Base-by-base conservation (phyloP, 2,797 vertebrate species). In the Mormyrus proboscirostris region DNA sequence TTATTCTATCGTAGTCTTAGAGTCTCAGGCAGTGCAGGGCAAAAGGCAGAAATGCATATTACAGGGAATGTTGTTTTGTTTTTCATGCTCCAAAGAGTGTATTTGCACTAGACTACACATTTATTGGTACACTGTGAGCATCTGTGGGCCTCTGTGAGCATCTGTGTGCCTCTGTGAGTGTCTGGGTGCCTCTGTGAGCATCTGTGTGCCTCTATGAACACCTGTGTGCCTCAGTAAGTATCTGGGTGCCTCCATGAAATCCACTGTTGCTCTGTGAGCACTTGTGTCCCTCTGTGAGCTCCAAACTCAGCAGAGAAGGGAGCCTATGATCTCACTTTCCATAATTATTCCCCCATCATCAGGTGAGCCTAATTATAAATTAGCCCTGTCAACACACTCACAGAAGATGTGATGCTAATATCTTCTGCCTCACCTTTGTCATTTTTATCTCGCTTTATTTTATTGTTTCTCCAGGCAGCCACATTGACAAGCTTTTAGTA, bases 371-470 rank as follows among this genome's bases (percentile, higher is more conserved):
- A 59, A 88, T 90, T 82, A 76, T 82, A 88, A 89, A 87, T 89
- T 89, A 88, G 85, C 85, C 44, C 50, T 8, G 50, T 65, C 49
- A 55, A 87, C 76, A 51, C 85, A 87, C 50, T 87, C 53, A 4
- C 69, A 87, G 87, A 90, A 82, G 69, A 83, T 51, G 73, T 90
- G 50, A 86, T 53, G 89, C 83, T 65, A 89, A 89, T 86, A 44
- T 38, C 59, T 49, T 86, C 82, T n/a, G 41, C 47, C 19, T 88
- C n/a, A n/a, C 50, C 47, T 87, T 88, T 73, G 49, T 33, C 33
- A 49, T 89, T 87, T 50, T 65, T 16, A 44, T 85, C 38, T 49
- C 9, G 10, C 57, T 85, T 85, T 49, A 83, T 86, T 84, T 29
- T 62, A 53, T 33, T 82, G 19, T 22, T 76, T 53, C 76, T 73